Conservation (phyloP, 2,888 invertebrate genomes). For the Raillietiella orientalis region DNA sequence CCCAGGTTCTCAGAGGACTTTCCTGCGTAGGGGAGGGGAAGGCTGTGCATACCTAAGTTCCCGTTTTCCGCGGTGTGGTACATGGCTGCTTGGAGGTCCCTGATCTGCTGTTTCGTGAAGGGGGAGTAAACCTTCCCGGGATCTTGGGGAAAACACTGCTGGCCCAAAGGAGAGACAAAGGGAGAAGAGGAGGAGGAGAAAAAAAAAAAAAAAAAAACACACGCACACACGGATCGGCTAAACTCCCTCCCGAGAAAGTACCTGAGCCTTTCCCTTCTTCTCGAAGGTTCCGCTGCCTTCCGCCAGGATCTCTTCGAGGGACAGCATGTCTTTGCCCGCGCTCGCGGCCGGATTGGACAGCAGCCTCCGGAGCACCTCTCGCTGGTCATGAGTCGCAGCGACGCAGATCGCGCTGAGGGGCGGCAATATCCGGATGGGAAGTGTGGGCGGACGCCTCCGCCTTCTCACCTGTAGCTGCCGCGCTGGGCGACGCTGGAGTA, state of each 20-base stretch:
- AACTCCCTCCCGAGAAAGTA: too few species aligned
- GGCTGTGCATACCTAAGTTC: conserved; percentile 26
- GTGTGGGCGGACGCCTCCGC: too few species aligned
- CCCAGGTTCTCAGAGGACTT: too few species aligned
- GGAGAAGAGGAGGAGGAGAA: too few species aligned
- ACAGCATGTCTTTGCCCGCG: conserved; percentile 35
- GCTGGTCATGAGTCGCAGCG: conserved; percentile 58
- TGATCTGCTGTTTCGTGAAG: conserved; percentile 50
- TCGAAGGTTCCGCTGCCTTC: too few species aligned
- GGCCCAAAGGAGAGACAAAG: too few species aligned
- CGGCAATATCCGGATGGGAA: not conserved
- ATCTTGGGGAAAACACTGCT: too few species aligned
- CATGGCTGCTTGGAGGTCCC: conserved; percentile 67
- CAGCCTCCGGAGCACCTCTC: conserved; percentile 37
- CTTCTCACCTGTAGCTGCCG: conserved; percentile 33
- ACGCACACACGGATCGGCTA: too few species aligned
- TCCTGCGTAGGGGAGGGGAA: too few species aligned
- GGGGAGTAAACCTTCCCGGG: too few species aligned
- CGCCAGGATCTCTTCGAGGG: conserved; percentile 59
- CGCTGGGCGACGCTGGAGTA: conserved; percentile 57
- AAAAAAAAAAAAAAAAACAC: too few species aligned
- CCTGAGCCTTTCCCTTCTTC: too few species aligned
- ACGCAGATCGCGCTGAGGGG: conserved; percentile 44
- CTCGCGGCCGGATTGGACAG: conserved; percentile 31
- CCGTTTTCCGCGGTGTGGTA: conserved; percentile 76